Conservation (phyloP, 2,797 vertebrate genomes). For the Epinephelus coioides region DNA sequence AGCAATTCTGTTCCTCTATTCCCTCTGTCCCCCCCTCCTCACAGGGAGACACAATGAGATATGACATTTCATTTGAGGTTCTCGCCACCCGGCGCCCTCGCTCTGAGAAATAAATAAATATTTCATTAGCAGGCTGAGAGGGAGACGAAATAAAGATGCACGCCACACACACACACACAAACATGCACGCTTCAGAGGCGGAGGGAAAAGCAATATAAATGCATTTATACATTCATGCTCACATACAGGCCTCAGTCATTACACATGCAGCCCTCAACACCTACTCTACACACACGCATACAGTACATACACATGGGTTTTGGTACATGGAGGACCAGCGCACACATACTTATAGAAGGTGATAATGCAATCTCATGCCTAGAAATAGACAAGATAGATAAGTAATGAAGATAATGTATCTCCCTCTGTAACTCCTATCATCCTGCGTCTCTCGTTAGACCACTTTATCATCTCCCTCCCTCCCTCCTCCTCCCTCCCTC, state of each 20-base stretch:
- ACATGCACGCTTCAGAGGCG: constrained; percentile 1
- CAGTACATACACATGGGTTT: constrained; percentile 14
- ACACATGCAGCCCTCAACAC: constrained; percentile 38
- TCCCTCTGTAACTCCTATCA: constrained; percentile 76
- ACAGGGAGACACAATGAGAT: constrained; percentile 81
- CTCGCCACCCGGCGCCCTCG: constrained; percentile 73
- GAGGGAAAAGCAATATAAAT: constrained; percentile 51
- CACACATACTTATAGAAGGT: constrained; percentile 53
- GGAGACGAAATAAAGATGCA: constrained; percentile 65
- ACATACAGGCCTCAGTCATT: constrained; percentile 51
- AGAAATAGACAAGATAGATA: constrained; percentile 74
- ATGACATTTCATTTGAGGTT: constrained; percentile 85
- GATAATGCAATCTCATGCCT: constrained; percentile 65
- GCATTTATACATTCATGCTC: constrained; percentile 62
- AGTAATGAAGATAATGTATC: constrained; percentile 75
- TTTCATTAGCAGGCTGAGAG: constrained; percentile 87
- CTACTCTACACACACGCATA: not conserved
- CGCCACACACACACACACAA: constrained; percentile 7
- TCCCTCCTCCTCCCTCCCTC: constrained; percentile 15
- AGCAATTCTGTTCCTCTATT: constrained; percentile 73
- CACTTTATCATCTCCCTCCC: constrained; percentile 72
- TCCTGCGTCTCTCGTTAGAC: constrained; percentile 74
- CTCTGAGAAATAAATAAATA: constrained; percentile 92
- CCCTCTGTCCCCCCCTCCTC: constrained; percentile 62
- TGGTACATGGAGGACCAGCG: constrained; percentile 40